Evolutionary conservation across 2,797 vertebrate species (phyloP).

Genomic region (Poecilia picta): DNA sequence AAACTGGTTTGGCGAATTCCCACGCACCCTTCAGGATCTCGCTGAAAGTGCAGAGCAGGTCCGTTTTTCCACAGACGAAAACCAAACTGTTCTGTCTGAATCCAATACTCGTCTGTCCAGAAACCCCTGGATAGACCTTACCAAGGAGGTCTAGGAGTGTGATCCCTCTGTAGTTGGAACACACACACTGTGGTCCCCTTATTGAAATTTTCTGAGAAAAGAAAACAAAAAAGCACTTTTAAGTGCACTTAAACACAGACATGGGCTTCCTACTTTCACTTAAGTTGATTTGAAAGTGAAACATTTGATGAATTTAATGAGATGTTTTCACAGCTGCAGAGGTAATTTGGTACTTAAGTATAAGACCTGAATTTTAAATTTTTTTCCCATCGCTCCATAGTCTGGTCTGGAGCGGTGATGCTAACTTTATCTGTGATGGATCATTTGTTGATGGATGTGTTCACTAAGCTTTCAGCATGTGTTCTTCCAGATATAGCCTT

Average conservation of each 20-base stretch:
- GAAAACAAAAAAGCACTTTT: neutral
- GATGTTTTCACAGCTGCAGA: conserved; percentile 5
- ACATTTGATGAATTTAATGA: neutral
- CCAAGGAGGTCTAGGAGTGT: neutral
- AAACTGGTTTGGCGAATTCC: neutral
- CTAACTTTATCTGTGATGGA: conserved; percentile 29
- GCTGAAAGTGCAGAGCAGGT: too few species aligned
- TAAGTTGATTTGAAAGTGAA: neutral
- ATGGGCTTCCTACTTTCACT: neutral
- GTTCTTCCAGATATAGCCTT: conserved; percentile 33
- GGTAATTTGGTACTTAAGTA: conserved; percentile 15
- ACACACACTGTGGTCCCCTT: neutral
- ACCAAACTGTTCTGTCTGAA: neutral
- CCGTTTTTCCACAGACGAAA: too few species aligned
- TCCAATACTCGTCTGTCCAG: neutral
- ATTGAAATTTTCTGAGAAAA: neutral
- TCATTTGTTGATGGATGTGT: conserved; percentile 42
- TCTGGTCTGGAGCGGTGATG: conserved; percentile 4
- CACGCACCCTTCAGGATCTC: too few species aligned
- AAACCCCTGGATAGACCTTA: neutral
- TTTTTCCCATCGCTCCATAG: neutral
- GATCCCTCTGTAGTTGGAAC: neutral
- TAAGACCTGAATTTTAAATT: conserved; percentile 7
- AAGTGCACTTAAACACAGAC: neutral
- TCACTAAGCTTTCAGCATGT: conserved; percentile 41